Conservation (phyloP, 2,797 vertebrate genomes). For the Eutrigla gurnardus region DNA sequence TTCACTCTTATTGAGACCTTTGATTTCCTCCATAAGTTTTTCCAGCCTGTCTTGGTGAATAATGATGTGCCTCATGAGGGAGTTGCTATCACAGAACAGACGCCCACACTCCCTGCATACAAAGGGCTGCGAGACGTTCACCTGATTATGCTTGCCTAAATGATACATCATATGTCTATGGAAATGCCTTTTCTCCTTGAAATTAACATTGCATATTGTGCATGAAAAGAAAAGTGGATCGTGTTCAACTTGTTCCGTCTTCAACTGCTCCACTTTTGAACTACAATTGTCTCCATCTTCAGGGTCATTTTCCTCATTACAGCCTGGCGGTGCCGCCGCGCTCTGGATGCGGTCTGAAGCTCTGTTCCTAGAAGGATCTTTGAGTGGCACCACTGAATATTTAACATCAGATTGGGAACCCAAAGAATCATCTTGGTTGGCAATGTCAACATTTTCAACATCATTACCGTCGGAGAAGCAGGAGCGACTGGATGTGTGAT, state of each 20-base stretch:
- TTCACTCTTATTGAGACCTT: conserved; percentile 88
- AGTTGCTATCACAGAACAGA: conserved; percentile 93
- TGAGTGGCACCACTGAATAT: conserved; percentile 84
- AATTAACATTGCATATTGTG: conserved; percentile 95
- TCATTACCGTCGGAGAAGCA: conserved; percentile 82
- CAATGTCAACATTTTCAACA: conserved; percentile 73
- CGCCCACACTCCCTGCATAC: conserved; percentile 95
- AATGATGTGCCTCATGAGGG: conserved; percentile 94
- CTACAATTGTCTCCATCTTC: conserved; percentile 84
- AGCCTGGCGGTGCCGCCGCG: conserved; percentile 76
- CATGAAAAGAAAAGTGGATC: conserved; percentile 92
- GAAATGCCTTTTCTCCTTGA: conserved; percentile 93
- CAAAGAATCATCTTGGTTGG: conserved; percentile 52
- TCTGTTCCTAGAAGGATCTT: conserved; percentile 75
- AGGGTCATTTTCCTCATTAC: conserved; percentile 87
- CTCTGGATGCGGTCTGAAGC: conserved; percentile 87
- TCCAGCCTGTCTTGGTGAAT: conserved; percentile 93
- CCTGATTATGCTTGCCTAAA: conserved; percentile 95
- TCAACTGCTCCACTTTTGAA: conserved; percentile 88
- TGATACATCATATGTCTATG: conserved; percentile 99
- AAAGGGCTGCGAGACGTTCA: conserved; percentile 91
- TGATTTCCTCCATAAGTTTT: conserved; percentile 92
- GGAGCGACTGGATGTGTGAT: conserved; percentile 82
- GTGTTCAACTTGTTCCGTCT: conserved; percentile 85
- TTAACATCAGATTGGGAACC: conserved; percentile 83